Base-by-base conservation (phyloP, 1,140 invertebrate species). In the Pectinophora gossypiella region DNA sequence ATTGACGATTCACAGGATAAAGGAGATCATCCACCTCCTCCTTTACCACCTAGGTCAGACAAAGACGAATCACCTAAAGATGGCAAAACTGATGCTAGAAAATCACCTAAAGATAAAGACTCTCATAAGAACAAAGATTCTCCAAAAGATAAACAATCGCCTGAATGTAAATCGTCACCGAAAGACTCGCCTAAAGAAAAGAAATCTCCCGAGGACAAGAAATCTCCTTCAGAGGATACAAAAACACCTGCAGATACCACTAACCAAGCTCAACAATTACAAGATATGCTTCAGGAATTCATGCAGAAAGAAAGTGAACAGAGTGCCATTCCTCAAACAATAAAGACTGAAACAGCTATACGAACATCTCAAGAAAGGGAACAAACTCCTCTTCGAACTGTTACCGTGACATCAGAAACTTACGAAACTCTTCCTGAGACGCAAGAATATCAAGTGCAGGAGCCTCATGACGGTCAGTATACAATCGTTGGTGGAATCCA, bases 1-100 rank as follows among this genome's bases (percentile, higher is more conserved):
- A 44, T 76, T 20, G 78, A 83, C 61, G 68, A 77, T 21, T 49
- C 56, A n/a, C 67, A 74, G 68, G 67, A 83, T 56, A 68, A 79
- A 44, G 56, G 62, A 54, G 68, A 67, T 48, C 56, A 75, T 13
- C 80, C 44, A 45, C 56, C 57, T 27, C 73, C 56, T 46, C 18
- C 27, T 6, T 43, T 55, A 22, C 45, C 51, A 2, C 42, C 42
- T 3, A 49, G 59, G 56, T 38, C 32, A 9, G 20, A 10, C 35
- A 9, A 55, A 32, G 52, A 61, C 1, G 10, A 42, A 36, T 32
- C 35, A 15, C 19, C 35, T 3, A 22, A 49, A 22, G 45, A 56
- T 20, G 13, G 49, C 16, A 55, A 52, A n/a, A n/a, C n/a, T n/a
- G n/a, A n/a, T n/a, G n/a, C n/a, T n/a, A n/a, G n/a, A n/a, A 18